These are phyloP conservation scores for Pygoscelis antarcticus DNA, from an alignment of 2,113 vertebrate genomes.

Conservation along the genomic window DNA sequence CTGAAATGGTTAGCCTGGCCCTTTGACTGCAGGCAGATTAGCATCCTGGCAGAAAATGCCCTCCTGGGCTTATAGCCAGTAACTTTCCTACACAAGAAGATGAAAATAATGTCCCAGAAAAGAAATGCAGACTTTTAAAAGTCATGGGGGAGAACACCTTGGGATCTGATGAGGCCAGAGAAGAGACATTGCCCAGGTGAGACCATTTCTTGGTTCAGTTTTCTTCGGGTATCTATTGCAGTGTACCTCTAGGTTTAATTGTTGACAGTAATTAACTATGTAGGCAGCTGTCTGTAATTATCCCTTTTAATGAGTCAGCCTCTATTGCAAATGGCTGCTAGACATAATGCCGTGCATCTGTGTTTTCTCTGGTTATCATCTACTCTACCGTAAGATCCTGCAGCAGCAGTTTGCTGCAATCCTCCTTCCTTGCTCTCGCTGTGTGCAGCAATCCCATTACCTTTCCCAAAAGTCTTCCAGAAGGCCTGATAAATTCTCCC, in stretches of 20 bases:
- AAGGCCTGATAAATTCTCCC: neutral
- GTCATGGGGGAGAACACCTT: rapidly evolving
- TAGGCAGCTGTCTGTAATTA: slow-evolving; percentile 18
- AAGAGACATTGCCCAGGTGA: neutral
- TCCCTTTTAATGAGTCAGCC: neutral
- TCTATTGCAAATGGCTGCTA: neutral
- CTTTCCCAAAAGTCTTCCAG: neutral
- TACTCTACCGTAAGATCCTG: neutral
- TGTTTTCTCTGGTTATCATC: neutral
- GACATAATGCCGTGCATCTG: neutral
- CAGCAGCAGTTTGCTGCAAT: neutral
- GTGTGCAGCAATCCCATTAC: rapidly evolving
- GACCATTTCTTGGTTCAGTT: neutral
- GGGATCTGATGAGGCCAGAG: neutral
- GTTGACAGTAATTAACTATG: neutral
- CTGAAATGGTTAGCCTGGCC: rapidly evolving
- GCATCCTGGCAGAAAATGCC: neutral
- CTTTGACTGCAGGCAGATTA: neutral
- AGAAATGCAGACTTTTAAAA: neutral
- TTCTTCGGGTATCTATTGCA: neutral
- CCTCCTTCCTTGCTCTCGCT: rapidly evolving
- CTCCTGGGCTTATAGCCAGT: neutral
- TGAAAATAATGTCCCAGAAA: neutral
- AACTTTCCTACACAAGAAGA: neutral
- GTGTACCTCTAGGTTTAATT: neutral